These are phyloP conservation scores for Megaceryle torquata DNA, from an alignment of 2,113 vertebrate genomes.

Conservation along the genomic window DNA sequence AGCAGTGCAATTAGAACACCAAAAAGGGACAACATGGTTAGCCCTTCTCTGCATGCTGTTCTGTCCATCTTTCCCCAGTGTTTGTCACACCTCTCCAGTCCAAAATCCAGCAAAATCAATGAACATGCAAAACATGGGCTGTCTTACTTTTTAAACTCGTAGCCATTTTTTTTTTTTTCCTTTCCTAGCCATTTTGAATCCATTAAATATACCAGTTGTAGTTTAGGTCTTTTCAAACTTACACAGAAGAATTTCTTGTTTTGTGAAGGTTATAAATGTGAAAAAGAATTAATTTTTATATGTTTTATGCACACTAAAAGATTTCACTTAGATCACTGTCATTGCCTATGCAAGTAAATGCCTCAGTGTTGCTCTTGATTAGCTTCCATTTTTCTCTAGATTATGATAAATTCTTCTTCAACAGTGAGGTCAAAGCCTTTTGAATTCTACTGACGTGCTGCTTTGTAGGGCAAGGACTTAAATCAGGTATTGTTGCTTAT, in stretches of 20 bases:
- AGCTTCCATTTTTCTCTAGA: neutral
- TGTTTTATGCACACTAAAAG: neutral
- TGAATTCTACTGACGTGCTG: neutral
- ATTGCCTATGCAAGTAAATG: neutral
- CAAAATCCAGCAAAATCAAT: neutral
- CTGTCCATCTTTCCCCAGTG: neutral
- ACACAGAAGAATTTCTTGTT: neutral
- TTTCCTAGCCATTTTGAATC: neutral
- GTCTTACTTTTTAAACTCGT: neutral
- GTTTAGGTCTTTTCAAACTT: neutral
- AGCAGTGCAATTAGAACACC: neutral
- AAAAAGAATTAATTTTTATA: neutral
- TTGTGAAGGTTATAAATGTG: neutral
- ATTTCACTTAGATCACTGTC: neutral
- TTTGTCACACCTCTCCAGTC: neutral
- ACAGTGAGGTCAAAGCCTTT: neutral
- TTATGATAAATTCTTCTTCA: neutral
- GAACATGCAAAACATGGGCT: neutral
- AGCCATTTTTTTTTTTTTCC: fast-evolving
- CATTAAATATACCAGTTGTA: neutral
- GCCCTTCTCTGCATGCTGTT: neutral
- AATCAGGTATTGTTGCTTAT: neutral
- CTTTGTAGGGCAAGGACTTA: neutral
- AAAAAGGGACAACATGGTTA: neutral
- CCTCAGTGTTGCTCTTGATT: neutral